A percentile compares a stretch with the other conserved stretches of the same genome.
Evolutionary conservation across 2,888 invertebrate genomes (phyloP).

Genomic region (Geotrupes spiniger): DNA sequence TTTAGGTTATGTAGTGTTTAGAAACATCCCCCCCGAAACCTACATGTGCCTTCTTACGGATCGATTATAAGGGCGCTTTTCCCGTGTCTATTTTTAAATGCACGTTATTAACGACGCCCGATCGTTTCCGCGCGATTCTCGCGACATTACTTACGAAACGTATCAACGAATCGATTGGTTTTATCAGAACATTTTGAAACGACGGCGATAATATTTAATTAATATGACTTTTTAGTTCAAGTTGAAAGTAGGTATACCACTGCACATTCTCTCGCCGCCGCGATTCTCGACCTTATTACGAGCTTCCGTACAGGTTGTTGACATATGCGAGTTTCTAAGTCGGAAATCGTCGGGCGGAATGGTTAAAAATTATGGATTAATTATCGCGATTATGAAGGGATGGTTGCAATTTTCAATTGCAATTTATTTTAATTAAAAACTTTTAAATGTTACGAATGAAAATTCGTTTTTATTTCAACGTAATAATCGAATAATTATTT

Average conservation of each 20-base stretch:
- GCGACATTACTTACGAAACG: no score
- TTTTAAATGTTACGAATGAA: no score
- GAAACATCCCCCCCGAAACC: not conserved
- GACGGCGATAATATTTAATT: conserved; percentile 11
- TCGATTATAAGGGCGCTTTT: not conserved
- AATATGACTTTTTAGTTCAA: conserved; percentile 26
- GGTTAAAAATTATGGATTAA: not conserved
- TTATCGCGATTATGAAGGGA: conserved; percentile 1
- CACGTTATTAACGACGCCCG: no score
- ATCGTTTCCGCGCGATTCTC: no score
- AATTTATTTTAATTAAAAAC: no score
- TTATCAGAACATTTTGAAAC: not conserved
- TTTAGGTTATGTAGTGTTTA: conserved; percentile 1
- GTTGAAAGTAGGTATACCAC: conserved; percentile 31
- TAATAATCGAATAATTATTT: no score
- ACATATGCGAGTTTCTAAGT: conserved; percentile 15
- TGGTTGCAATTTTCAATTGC: not conserved
- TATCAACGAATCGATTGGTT: not conserved
- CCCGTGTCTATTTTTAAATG: not conserved
- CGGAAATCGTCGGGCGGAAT: conserved; percentile 1
- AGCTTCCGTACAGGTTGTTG: not conserved
- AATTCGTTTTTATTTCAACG: no score
- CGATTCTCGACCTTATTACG: conserved; percentile 18
- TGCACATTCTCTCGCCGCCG: conserved; percentile 27
- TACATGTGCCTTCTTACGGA: not conserved